Evolutionary conservation across 1,140 invertebrate species (phyloP).

Genomic region (Temnothorax nylanderi): DNA sequence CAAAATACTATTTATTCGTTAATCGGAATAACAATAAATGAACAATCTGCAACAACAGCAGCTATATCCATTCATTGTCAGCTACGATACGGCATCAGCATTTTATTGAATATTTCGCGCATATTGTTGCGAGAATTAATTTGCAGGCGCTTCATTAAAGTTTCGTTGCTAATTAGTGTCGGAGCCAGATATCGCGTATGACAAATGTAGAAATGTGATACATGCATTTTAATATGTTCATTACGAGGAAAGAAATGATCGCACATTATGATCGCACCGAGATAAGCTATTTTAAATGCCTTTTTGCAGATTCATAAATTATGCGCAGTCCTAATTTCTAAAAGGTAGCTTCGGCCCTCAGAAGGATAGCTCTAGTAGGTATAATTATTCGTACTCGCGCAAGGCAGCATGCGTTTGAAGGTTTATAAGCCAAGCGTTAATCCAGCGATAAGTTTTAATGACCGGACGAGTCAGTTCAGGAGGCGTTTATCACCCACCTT

Average conservation of each 20-base stretch:
- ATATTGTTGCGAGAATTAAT: constrained; percentile 20
- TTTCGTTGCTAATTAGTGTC: constrained; percentile 32
- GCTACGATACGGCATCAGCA: neutral
- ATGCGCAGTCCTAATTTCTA: constrained; percentile 14
- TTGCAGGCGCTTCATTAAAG: constrained; percentile 47
- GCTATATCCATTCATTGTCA: constrained; percentile 19
- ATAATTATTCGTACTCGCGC: constrained; percentile 54
- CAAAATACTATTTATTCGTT: constrained; percentile 36
- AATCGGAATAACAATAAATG: constrained; percentile 46
- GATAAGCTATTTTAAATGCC: neutral
- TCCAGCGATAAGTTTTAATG: constrained; percentile 77
- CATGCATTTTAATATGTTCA: constrained; percentile 8
- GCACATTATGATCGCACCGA: neutral
- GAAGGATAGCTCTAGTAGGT: neutral
- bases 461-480: constrained; percentile 72
- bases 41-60: neutral
- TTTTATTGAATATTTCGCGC: constrained; percentile 9
- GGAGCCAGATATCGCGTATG: neutral
- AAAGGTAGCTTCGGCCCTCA: neutral
- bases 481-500: constrained; percentile 73
- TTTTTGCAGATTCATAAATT: constrained; percentile 11
- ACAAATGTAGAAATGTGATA: constrained; percentile 11
- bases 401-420: constrained; percentile 12
- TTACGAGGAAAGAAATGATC: neutral
- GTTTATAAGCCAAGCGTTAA: constrained; percentile 69